Evolutionary conservation across 2,888 invertebrate species (phyloP).

Genomic region (Phalera bucephala): DNA sequence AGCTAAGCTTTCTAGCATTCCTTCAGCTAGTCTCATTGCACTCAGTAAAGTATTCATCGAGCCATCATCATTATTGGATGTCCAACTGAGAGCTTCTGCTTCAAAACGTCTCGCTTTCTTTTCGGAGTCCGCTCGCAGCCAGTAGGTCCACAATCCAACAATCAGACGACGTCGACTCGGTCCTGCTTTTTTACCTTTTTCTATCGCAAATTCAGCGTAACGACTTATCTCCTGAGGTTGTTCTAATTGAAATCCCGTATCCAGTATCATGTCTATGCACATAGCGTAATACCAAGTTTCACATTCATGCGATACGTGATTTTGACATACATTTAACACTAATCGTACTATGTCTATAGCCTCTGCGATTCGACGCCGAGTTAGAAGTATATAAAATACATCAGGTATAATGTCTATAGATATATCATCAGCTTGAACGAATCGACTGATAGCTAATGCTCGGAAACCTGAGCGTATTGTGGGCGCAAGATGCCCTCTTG

Average conservation of each 20-base stretch:
- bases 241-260: conserved; percentile 81
- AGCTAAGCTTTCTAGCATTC: conserved; percentile 73
- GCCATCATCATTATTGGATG: conserved; percentile 45
- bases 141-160: conserved; percentile 70
- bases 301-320: conserved; percentile 43
- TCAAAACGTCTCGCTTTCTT: conserved; percentile 65
- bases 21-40: conserved; percentile 66
- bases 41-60: conserved; percentile 57
- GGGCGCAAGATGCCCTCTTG: conserved; percentile 51
- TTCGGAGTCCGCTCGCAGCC: conserved; percentile 60
- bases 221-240: conserved; percentile 65
- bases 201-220: conserved; percentile 60
- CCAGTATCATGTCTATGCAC: conserved; percentile 81
- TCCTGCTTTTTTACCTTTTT: conserved; percentile 44
- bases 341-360: conserved; percentile 71
- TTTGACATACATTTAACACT: conserved; percentile 45
- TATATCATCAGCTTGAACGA: conserved; percentile 62
- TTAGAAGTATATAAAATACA: conserved; percentile 64
- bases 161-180: conserved; percentile 56
- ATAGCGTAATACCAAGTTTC: conserved; percentile 83
- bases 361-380: conserved; percentile 71
- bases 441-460: conserved; percentile 64
- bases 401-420: conserved; percentile 71
- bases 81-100: conserved; percentile 63
- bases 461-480: conserved; percentile 67